Base-by-base conservation (phyloP, 1,140 invertebrate species). In the Drosophila bocki region DNA sequence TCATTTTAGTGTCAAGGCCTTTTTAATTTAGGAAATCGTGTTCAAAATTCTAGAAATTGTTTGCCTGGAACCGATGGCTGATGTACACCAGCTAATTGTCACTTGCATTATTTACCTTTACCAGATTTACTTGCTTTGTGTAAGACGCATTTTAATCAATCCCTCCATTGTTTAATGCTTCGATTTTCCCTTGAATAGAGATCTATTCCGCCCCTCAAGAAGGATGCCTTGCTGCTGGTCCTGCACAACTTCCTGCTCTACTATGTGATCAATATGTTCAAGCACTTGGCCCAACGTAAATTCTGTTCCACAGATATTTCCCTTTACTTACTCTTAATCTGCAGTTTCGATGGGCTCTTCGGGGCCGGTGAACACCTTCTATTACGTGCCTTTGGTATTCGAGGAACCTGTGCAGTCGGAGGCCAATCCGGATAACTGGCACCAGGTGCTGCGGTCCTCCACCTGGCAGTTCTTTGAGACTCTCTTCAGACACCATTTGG, bases 401-500 rank as follows among this genome's bases (percentile, higher is more conserved):
- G 79, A 85, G 42, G 44, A 57, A 7, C 44, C 58, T 2, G 70
- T 37, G 7, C 19, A 29, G 3, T 17, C 17, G 12, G 44, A 22
- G 7, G 3, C 39, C 5, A 7, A 47, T n/a, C 42, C 60, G 35
- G 13, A 39, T 26, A 48, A 45, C 12, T 47, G 84, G 47, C 75
- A 85, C 8, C 13, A 35, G 8, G 64, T 87, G 2, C 42, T 85
- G 9, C 45, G 48, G n/a, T 60, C 75, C 7, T 29, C 57, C 29
- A 71, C 17, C 3, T 85, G 82, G 82, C 51, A 48, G 5, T 79
- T 82, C 50, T 64, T 85, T 12, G 82, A 85, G 58, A 51, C 75
- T 15, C 69, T 85, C 22, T 85, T 82, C 33, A 56, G 58, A n/a
- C 83, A 85, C 54, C 83, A 85, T 51, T 57, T 85, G 64, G 83